phyloP scores from a whole-genome alignment of 53 echinoderm and acorn worm species.

The Holothuria leucospilota region DNA sequence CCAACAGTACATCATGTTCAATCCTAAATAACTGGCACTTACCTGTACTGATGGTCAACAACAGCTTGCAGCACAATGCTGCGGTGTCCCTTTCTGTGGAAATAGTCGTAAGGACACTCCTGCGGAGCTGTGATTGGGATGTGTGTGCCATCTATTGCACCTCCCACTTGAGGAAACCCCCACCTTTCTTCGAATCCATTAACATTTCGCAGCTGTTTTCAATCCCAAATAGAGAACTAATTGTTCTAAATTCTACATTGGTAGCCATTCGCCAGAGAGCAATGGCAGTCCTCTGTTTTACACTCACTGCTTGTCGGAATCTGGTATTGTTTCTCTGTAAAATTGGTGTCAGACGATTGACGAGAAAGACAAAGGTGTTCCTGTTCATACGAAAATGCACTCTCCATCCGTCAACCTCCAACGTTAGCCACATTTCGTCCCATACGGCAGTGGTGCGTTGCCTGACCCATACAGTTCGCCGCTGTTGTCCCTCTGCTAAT shows the following conservation, averaged over 20 bases:
- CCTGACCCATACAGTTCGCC: constrained; percentile 12
- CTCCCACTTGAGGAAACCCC: constrained; percentile 54
- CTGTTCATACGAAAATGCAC: constrained; percentile 64
- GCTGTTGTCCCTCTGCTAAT: too few relatives aligned
- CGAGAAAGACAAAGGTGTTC: constrained; percentile 56
- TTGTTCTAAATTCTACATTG: constrained; percentile 69
- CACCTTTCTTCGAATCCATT: constrained; percentile 56
- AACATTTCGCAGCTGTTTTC: constrained; percentile 39
- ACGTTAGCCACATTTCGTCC: constrained; percentile 1
- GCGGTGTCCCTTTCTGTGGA: constrained; percentile 71
- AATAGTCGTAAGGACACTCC: constrained; percentile 60
- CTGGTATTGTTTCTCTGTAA: constrained; percentile 31
- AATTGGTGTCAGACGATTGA: constrained; percentile 29
- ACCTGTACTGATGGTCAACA: constrained; percentile 70
- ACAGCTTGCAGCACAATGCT: constrained; percentile 79
- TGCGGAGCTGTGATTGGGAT: constrained; percentile 56
- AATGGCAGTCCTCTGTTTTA: constrained; percentile 63
- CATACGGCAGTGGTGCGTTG: background rate
- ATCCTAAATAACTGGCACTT: background rate
- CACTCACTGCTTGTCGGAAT: constrained; percentile 36
- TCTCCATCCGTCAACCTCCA: constrained; percentile 34
- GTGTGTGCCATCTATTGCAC: constrained; percentile 76
- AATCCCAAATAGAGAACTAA: constrained; percentile 73
- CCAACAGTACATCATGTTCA: too few relatives aligned
- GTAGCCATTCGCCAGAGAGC: constrained; percentile 75